Evolutionary conservation across 2,113 vertebrate genomes (phyloP).

Genomic region (Alces alces): DNA sequence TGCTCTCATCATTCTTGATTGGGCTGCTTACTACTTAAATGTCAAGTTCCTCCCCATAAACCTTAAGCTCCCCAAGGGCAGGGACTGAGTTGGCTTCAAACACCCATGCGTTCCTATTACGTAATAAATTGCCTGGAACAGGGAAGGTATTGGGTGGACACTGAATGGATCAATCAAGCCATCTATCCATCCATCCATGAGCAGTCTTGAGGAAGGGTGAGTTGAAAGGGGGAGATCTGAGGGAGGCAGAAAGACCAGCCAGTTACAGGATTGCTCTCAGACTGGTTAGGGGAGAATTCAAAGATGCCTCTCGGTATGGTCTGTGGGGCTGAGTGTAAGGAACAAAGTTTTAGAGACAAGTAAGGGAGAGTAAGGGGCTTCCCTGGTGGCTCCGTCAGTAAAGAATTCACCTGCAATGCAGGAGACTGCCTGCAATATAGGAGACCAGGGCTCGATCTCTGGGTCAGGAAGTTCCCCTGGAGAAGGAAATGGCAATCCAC

Average conservation of each 20-base stretch:
- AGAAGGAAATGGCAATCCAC: not conserved
- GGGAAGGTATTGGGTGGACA: too few species aligned
- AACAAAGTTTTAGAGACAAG: not conserved
- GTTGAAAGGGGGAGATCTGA: accelerated
- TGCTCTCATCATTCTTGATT: accelerated
- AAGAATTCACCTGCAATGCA: not conserved
- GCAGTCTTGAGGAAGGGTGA: not conserved
- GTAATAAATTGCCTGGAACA: not conserved
- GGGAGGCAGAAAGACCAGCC: not conserved
- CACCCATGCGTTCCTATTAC: accelerated
- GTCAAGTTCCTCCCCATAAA: not conserved
- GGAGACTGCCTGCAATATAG: not conserved
- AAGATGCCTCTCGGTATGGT: not conserved
- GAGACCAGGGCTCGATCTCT: not conserved
- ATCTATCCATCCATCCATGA: not conserved
- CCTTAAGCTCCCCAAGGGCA: not conserved
- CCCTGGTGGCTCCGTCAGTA: not conserved
- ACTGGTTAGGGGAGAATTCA: not conserved
- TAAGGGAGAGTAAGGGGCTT: not conserved
- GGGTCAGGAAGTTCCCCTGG: not conserved
- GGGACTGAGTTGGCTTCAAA: not conserved
- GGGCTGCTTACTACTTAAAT: accelerated
- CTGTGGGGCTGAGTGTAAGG: not conserved
- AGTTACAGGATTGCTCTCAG: not conserved
- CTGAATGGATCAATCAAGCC: not conserved